phyloP scores from a whole-genome alignment of 2,888 invertebrate species.

The Mythimna loreyi region DNA sequence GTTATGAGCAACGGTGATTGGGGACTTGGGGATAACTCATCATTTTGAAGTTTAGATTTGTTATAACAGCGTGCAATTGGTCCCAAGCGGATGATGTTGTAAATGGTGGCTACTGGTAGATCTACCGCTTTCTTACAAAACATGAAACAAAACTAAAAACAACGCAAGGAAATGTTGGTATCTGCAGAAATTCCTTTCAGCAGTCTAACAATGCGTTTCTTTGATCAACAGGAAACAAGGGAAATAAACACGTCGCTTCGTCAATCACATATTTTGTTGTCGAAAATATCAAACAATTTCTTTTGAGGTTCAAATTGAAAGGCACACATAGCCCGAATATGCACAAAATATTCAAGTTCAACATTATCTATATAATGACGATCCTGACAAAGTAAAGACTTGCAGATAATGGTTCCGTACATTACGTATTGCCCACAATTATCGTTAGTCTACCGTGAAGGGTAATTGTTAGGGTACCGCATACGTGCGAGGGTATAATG shows the following conservation, averaged over 20 bases:
- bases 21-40: constrained; percentile 11
- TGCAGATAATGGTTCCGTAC: constrained; percentile 41
- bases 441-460: constrained; percentile 48
- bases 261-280: constrained; percentile 6
- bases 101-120: background rate
- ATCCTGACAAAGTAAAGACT: constrained; percentile 20
- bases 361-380: constrained; percentile 10
- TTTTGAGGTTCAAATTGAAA: background rate
- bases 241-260: constrained; percentile 17
- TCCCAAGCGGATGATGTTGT: constrained; percentile 1
- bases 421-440: constrained; percentile 47
- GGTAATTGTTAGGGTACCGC: constrained; percentile 45
- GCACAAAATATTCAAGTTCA: background rate
- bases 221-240: constrained; percentile 14
- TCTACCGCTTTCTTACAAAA: background rate
- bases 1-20: background rate
- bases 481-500: constrained; percentile 38
- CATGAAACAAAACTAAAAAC: background rate
- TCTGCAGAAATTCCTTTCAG: constrained; percentile 11
- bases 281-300: constrained; percentile 4
- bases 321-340: no score
- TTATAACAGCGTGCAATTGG: constrained; percentile 1
- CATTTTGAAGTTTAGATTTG: constrained; percentile 35
- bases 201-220: constrained; percentile 18
- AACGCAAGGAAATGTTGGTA: constrained; percentile 21